A percentile compares a stretch with the other conserved stretches of the same genome.
Conservation (phyloP, 2,113 vertebrate species). For the Dicrurus megarhynchus region DNA sequence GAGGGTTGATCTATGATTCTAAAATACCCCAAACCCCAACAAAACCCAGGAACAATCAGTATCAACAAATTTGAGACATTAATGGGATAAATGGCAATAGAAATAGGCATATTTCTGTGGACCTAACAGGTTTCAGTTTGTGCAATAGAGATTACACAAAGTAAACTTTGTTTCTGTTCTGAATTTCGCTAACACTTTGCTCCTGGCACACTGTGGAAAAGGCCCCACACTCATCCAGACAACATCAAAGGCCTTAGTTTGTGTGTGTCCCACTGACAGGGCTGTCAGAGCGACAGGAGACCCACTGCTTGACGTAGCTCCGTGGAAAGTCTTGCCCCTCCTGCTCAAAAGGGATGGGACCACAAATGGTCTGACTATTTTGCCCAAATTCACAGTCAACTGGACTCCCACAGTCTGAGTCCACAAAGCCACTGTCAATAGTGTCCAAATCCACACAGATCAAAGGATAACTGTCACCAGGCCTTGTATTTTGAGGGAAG, state of each 20-base stretch:
- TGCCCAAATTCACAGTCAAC: slow-evolving; percentile 77
- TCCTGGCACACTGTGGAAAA: background rate
- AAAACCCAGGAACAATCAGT: background rate
- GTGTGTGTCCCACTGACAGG: background rate
- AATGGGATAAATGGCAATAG: background rate
- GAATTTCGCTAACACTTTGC: background rate
- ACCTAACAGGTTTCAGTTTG: background rate
- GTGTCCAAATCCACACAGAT: slow-evolving; percentile 88
- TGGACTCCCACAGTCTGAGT: slow-evolving; percentile 84
- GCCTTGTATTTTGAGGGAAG: slow-evolving; percentile 61
- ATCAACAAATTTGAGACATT: background rate
- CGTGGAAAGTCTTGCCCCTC: slow-evolving; percentile 68
- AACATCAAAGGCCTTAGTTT: background rate
- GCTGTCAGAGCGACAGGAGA: slow-evolving; percentile 56
- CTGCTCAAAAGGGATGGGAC: background rate
- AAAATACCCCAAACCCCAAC: background rate
- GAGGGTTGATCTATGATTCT: background rate
- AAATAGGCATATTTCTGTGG: background rate
- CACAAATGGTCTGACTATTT: slow-evolving; percentile 26
- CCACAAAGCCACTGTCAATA: slow-evolving; percentile 90
- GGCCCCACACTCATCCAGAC: background rate
- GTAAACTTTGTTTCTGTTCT: background rate
- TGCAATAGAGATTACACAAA: background rate
- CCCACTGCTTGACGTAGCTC: slow-evolving; percentile 93
- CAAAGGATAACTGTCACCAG: slow-evolving; percentile 74